A percentile compares a stretch with the other conserved stretches of the same genome.
Conservation (phyloP, 2,888 invertebrate species). For the Rhopalosiphum nymphaeae region DNA sequence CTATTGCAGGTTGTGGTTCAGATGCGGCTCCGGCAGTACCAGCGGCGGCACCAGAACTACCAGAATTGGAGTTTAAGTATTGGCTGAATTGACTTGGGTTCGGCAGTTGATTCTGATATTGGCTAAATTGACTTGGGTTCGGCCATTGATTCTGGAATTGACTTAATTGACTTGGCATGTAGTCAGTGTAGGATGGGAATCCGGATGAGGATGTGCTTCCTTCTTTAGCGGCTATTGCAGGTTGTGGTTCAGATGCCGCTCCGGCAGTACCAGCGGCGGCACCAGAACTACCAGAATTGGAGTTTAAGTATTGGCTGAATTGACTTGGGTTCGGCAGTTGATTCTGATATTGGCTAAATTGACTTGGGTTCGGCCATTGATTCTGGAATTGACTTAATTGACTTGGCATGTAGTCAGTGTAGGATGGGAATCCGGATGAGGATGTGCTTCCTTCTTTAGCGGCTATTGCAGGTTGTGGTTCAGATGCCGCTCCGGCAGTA, state of each 20-base stretch:
- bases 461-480: not conserved
- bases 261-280: not conserved
- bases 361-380: not conserved
- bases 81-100: too few species aligned
- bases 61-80: too few species aligned
- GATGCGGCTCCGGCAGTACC: not conserved
- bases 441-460: not conserved
- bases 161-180: not conserved
- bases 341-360: not conserved
- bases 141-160: too few species aligned
- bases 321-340: not conserved
- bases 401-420: not conserved
- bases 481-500: not conserved
- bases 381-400: not conserved
- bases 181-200: not conserved
- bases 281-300: not conserved
- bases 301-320: not conserved
- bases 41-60: not conserved
- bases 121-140: not conserved
- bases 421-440: not conserved
- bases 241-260: not conserved
- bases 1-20: not conserved
- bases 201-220: not conserved
- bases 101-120: too few species aligned
- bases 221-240: conserved; percentile 12